These are phyloP conservation scores for Mellivora capensis DNA, from an alignment of 2,113 vertebrate genomes.

Conservation along the genomic window DNA sequence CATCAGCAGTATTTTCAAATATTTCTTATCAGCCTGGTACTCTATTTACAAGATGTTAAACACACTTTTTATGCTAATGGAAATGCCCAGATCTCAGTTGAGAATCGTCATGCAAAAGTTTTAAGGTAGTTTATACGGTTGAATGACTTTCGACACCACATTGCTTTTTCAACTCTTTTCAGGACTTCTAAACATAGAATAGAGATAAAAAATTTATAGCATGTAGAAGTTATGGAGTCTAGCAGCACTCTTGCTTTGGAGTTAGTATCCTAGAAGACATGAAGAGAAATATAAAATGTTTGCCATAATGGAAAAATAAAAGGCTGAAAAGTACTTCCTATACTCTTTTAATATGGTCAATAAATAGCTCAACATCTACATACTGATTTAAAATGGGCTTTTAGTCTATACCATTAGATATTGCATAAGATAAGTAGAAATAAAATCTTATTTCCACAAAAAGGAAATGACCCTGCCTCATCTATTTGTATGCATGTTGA, in stretches of 20 bases:
- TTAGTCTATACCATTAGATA: background rate
- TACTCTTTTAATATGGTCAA: background rate
- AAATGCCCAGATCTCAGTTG: background rate
- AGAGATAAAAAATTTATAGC: conserved; percentile 10
- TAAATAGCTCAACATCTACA: background rate
- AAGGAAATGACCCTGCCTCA: background rate
- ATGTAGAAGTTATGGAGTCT: background rate
- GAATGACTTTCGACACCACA: background rate
- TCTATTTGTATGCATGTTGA: background rate
- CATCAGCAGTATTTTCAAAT: background rate
- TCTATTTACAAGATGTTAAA: background rate
- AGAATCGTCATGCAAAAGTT: background rate
- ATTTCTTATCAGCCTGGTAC: background rate
- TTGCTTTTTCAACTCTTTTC: background rate
- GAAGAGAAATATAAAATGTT: background rate
- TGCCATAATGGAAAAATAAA: background rate
- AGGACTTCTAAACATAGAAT: background rate
- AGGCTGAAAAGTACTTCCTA: background rate
- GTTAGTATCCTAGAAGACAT: background rate
- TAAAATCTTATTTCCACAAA: background rate
- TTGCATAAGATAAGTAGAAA: background rate
- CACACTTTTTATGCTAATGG: background rate
- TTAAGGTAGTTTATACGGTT: background rate
- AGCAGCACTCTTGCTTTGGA: background rate
- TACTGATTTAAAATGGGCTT: background rate